phyloP scores from a whole-genome alignment of 2,113 vertebrate species.

The Chionodraco myersi region DNA sequence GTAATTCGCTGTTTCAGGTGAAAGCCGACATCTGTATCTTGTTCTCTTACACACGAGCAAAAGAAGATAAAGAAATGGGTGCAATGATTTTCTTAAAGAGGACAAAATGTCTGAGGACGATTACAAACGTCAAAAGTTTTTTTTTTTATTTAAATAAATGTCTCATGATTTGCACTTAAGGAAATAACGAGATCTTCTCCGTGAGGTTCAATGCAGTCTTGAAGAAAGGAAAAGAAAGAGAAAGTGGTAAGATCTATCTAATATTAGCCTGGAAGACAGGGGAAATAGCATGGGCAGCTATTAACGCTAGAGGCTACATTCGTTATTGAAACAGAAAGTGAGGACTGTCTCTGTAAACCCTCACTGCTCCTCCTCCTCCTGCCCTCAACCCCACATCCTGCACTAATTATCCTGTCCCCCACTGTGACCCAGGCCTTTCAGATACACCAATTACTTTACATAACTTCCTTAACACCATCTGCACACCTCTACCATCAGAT shows the following conservation, averaged over 20 bases:
- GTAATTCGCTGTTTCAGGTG: not conserved
- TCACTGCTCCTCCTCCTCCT: slow-evolving; percentile 27
- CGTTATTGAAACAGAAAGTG: slow-evolving; percentile 42
- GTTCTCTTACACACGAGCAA: slow-evolving; percentile 17
- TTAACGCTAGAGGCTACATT: slow-evolving; percentile 39
- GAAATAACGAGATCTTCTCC: slow-evolving; percentile 64
- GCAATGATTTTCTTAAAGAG: slow-evolving; percentile 21
- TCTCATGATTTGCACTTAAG: slow-evolving; percentile 53
- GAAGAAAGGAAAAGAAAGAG: slow-evolving; percentile 40
- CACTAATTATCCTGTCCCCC: slow-evolving; percentile 29
- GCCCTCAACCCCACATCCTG: slow-evolving; percentile 31
- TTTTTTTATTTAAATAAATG: not conserved
- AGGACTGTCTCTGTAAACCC: slow-evolving; percentile 29
- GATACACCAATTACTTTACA: slow-evolving; percentile 24
- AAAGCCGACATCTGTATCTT: not conserved
- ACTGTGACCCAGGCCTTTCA: slow-evolving; percentile 17
- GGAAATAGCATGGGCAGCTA: slow-evolving; percentile 47
- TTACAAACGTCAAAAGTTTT: slow-evolving; percentile 1
- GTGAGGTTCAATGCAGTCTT: slow-evolving; percentile 63
- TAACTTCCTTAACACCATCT: slow-evolving; percentile 8
- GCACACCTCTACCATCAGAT: slow-evolving; percentile 19
- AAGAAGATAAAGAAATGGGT: not conserved
- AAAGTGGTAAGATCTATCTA: slow-evolving; percentile 39
- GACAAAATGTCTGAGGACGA: slow-evolving; percentile 24
- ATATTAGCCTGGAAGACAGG: slow-evolving; percentile 70